phyloP scores from a whole-genome alignment of 2,113 vertebrate genomes.

The Oncorhynchus gorbuscha region DNA sequence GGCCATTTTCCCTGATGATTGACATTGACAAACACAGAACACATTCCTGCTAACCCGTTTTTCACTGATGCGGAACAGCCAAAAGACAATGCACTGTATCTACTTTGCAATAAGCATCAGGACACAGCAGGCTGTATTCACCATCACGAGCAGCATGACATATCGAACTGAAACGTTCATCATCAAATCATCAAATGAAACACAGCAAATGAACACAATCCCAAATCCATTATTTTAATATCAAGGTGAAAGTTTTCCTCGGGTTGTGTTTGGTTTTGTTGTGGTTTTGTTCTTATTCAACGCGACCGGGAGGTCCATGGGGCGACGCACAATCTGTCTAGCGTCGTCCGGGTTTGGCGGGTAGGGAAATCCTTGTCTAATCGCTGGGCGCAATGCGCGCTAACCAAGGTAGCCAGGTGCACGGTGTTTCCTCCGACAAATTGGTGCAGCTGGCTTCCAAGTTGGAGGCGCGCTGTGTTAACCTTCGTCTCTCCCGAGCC shows the following conservation, averaged over 20 bases:
- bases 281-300: no score
- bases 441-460: no score
- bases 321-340: no score
- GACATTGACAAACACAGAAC: not conserved
- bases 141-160: slow-evolving; percentile 69
- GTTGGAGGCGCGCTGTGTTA: no score
- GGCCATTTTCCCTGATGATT: not conserved
- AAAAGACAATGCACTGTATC: slow-evolving; percentile 89
- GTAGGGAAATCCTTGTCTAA: no score
- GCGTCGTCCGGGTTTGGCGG: no score
- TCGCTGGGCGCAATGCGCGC: no score
- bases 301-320: no score
- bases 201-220: not conserved
- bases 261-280: no score
- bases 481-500: no score
- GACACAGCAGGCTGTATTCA: slow-evolving; percentile 94
- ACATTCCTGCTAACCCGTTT: slow-evolving; percentile 81
- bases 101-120: slow-evolving; percentile 91
- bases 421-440: no score
- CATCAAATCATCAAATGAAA: not conserved
- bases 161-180: not conserved
- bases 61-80: slow-evolving; percentile 90
- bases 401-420: no score
- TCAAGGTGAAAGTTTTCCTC: not conserved
- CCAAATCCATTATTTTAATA: not conserved